Base-by-base conservation (phyloP, 30 jellyfish, hydroid and myxozoan genomes). In the Clytia hemisphaerica region DNA sequence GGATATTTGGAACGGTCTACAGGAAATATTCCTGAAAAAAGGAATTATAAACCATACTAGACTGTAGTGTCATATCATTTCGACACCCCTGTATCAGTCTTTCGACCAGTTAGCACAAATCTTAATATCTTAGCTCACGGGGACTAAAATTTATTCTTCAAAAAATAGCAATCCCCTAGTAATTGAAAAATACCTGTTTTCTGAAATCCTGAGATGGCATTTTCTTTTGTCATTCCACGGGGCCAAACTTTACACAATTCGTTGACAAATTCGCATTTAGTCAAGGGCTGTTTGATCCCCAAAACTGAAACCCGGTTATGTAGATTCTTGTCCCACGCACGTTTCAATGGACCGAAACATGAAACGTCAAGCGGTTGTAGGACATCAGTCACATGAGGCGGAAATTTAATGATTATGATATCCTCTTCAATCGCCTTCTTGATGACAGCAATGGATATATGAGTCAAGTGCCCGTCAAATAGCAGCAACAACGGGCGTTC, bases 381-480 rank as follows among this genome's bases (percentile, higher is more conserved):
- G 4, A 40, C 2, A 45, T 60, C 84, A 0, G 84, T 58, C 1
- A 38, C 58, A 47, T 60, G 88, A 15, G 83, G 83, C 3, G 84
- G 83, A 34, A 75, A 70, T 31, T 73, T 73, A 40, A 73, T 34
- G 24, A 73, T 42, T 7, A 83, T 60, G 9, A 75, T 38, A 19
- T 61, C 82, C 42, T 58, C 88, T 27, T 37, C 15, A 21, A 53
- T 26, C 4, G 88, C 88, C 46, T 58, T 75, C 35, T 45, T 59
- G 51, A 75, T 75, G 15, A 75, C 32, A 12, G 45, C 33, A 2
- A 58, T 28, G 1, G 84, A 54, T 12, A 73, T 70, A 54, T 73
- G 84, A 3, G 84, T 36, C 67, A 75, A 58, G 46, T 75, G 82
- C 12, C 88, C 88, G 49, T 61, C 88, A 75, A 21, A 75, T 16